phyloP scores from a whole-genome alignment of 2,113 vertebrate genomes.

The Nanorana parkeri region DNA sequence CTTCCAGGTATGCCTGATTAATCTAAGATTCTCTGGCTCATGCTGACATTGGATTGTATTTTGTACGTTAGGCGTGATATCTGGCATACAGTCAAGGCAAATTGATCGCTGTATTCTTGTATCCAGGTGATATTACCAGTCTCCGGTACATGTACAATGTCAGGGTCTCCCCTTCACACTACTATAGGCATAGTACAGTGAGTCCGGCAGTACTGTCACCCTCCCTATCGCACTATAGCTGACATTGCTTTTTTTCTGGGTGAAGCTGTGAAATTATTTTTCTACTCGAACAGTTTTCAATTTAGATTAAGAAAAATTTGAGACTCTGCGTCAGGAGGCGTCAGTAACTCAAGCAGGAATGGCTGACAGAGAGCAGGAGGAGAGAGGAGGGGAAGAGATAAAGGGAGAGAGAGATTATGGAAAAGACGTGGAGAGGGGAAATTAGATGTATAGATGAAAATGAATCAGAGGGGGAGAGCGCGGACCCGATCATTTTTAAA shows the following conservation, averaged over 20 bases:
- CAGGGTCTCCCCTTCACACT: background rate
- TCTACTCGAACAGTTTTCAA: conserved; percentile 89
- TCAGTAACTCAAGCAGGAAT: conserved; percentile 44
- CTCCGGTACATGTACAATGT: rapidly evolving
- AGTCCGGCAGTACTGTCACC: background rate
- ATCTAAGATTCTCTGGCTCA: background rate
- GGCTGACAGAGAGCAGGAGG: conserved; percentile 37
- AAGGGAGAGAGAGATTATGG: conserved; percentile 34
- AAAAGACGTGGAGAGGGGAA: conserved; percentile 31
- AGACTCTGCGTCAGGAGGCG: conserved; percentile 63
- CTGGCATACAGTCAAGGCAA: too few species aligned
- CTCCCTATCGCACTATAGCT: conserved; percentile 54
- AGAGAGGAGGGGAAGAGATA: conserved; percentile 16
- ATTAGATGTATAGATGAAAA: conserved; percentile 27
- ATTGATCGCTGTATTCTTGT: background rate
- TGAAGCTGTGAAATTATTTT: conserved; percentile 85
- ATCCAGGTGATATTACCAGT: background rate
- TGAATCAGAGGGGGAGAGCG: background rate
- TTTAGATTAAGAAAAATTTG: conserved; percentile 88
- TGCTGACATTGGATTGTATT: background rate
- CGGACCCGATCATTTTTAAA: background rate
- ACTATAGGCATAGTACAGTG: background rate
- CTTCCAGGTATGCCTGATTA: background rate
- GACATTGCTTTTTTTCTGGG: conserved; percentile 64
- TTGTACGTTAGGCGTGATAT: too few species aligned